phyloP scores from a whole-genome alignment of 2,888 invertebrate genomes.

The Psylliodes chrysocephalus region DNA sequence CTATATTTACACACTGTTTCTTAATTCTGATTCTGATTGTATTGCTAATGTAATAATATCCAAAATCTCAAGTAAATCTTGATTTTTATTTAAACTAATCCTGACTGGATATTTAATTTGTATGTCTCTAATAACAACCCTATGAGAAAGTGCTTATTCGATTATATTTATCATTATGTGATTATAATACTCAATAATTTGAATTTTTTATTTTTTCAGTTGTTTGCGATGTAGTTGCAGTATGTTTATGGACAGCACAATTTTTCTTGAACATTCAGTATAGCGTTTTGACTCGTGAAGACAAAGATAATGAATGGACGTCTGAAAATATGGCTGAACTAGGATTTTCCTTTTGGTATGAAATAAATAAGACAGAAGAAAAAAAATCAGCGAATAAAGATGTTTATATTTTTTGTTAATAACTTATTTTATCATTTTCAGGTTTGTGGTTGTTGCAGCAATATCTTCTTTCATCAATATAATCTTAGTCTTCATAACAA shows the following conservation, averaged over 20 bases:
- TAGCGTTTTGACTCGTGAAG: conserved; percentile 85
- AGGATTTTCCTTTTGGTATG: conserved; percentile 88
- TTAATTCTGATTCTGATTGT: too few species aligned
- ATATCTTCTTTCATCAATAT: conserved; percentile 78
- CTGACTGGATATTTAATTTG: too few species aligned
- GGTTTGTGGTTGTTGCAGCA: conserved; percentile 79
- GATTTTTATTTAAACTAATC: too few species aligned
- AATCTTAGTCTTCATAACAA: conserved; percentile 77
- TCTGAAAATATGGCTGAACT: conserved; percentile 83
- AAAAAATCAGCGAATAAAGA: not conserved
- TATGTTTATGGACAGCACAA: conserved; percentile 85
- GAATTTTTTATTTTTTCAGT: conserved; percentile 77
- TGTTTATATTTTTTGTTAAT: not conserved
- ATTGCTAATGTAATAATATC: too few species aligned
- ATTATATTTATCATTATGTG: too few species aligned
- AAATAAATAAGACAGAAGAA: not conserved
- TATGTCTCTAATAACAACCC: too few species aligned
- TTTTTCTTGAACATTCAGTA: conserved; percentile 82
- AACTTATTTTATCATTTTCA: conserved; percentile 56
- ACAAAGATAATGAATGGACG: conserved; percentile 83
- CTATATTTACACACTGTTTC: too few species aligned
- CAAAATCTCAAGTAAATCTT: too few species aligned
- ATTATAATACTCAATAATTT: too few species aligned
- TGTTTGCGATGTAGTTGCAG: conserved; percentile 77
- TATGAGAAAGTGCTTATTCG: too few species aligned